Base-by-base conservation (phyloP, 2,888 invertebrate species). In the Drosophila mulleri region DNA sequence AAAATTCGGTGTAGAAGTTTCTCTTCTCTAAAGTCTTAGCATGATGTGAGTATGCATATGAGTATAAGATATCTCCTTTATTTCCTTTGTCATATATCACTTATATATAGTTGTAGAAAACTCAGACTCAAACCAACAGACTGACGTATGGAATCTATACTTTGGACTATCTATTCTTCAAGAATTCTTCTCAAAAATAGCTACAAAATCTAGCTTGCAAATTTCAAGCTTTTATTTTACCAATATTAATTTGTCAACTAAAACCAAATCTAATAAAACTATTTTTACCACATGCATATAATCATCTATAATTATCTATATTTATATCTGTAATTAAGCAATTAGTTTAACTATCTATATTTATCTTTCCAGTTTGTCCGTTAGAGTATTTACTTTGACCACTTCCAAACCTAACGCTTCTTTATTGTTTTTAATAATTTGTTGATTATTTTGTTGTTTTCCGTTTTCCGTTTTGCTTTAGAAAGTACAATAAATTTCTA, bases 401-500 rank as follows among this genome's bases (percentile, higher is more conserved):
- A 39, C 8, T 26, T 35, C 2, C 1, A 20, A 35, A n/a, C 3
- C 41, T 29, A 32, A 35, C 44, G n/a, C 14, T 54, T 45, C 39
- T 42, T 44, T 56, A 35, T 63, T 50, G 62, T 44, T 60, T 32
- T 62, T 47, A 44, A 52, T 59, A 73, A 76, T 77, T 80, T 64
- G 53, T 63, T 63, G 48, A 32, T 59, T 48, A 29, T 56, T 45
- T 63, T 39, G 50, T 29, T 56, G 50, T 45, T 45, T 45, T 20
- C 5, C 29, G 29, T 29, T 48, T 59, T 37, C 37, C 26, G 42
- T 54, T 62, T 67, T 48, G 41, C 47, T 59, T 79, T 67, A 77
- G 75, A 88, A 85, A 83, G 74, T 82, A 70, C 70, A 82, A 76
- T 76, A 79, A 86, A 80, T 87, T 82, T 86, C 74, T 86, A 80